Evolutionary conservation across 2,113 vertebrate genomes (phyloP).

Genomic region (Lota lota): DNA sequence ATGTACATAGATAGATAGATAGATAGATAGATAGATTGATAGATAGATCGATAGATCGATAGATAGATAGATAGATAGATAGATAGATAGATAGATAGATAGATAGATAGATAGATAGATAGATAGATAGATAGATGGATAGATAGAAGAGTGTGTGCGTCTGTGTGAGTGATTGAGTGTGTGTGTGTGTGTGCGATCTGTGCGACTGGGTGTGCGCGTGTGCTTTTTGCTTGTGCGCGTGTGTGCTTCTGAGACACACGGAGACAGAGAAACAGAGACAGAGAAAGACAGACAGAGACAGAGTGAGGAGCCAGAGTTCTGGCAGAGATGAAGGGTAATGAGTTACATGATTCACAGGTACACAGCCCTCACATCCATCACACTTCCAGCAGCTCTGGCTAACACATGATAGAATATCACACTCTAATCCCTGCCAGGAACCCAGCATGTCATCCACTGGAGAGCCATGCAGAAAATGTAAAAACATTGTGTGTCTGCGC

Average conservation of each 20-base stretch:
- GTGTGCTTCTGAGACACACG: not conserved
- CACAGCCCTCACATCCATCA: conserved; percentile 56
- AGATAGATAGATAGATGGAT: too few species aligned
- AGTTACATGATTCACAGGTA: conserved; percentile 66
- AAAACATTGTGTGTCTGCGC: not conserved
- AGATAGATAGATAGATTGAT: too few species aligned
- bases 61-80: too few species aligned
- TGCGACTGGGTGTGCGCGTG: too few species aligned
- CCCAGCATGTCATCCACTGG: conserved; percentile 6
- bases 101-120: too few species aligned
- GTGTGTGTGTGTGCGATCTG: too few species aligned
- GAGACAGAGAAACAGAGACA: conserved; percentile 3
- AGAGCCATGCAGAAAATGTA: not conserved
- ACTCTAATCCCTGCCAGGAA: conserved; percentile 31
- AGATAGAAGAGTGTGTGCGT: too few species aligned
- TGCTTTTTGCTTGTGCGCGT: not conserved
- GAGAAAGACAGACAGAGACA: conserved; percentile 2
- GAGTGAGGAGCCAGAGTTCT: conserved; percentile 24
- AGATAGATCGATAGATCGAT: too few species aligned
- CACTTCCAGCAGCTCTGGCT: conserved; percentile 43
- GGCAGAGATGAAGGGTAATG: conserved; percentile 57
- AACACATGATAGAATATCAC: conserved; percentile 41
- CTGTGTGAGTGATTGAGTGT: too few species aligned
- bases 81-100: too few species aligned
- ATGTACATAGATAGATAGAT: too few species aligned